Base-by-base conservation (phyloP, 2,113 vertebrate genomes). In the Plotosus lineatus region DNA sequence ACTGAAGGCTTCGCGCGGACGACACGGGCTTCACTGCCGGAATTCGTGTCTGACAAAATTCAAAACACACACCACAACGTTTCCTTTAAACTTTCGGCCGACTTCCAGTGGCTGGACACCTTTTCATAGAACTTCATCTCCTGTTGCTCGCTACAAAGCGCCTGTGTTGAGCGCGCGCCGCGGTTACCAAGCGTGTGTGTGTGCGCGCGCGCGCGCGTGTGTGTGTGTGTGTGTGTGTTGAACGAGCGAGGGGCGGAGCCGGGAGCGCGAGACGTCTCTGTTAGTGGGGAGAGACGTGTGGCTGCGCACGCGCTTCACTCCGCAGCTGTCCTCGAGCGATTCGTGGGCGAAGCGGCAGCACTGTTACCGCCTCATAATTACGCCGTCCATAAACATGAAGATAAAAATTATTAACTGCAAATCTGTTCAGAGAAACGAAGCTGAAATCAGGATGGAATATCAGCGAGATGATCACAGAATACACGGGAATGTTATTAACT, bases 241-340 rank as follows among this genome's bases (percentile, higher is more conserved):
- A 91, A 89, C 89, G 88, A 89, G 91, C 89, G 90, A 90, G 90
- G 48, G 72, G 90, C 90, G 89, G 77, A 90, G 19, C 86, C 87
- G 83, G 85, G 89, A 72, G 89, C 90, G 89, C 87, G 75, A 92
- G 92, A 93, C 85, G 90, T 92, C 91, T 93, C 91, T 93, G 90
- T 92, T 93, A 91, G 87, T 85, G 86, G 90, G 46, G 91, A 92
- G 90, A 91, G 92, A 91, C 91, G 90, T 89, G 91, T 91, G 91
- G 90, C 91, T 92, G 90, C 91, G 91, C 88, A 88, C 91, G 91
- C 88, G 89, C 91, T 92, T 88, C 86, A 86, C 85, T 91, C 91
- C 87, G 26, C 85, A 88, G 68, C 7, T 6, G 1, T 9, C 12
- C 14, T 31, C 26, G n/a, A 31, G 48, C n/a, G 42, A 31, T 71